Evolutionary conservation across 1,140 invertebrate genomes (phyloP).

Genomic region (Sycophila sp.): DNA sequence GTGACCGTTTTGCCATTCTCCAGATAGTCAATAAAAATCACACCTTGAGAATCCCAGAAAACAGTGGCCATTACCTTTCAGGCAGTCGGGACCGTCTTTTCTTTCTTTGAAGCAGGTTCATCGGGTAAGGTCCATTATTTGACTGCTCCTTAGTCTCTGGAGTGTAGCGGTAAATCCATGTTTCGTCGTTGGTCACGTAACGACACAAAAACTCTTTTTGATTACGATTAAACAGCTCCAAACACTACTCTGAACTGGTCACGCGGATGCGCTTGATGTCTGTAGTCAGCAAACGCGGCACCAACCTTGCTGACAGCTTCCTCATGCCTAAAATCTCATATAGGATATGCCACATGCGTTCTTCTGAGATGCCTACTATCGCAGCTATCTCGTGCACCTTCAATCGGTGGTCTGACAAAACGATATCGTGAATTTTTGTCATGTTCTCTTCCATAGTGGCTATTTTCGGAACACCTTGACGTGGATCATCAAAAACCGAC

Average conservation of each 20-base stretch:
- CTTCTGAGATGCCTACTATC: constrained; percentile 39
- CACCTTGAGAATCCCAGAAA: constrained; percentile 56
- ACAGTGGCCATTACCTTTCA: constrained; percentile 56
- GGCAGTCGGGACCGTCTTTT: constrained; percentile 46
- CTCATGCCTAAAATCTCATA: constrained; percentile 39
- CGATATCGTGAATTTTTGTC: constrained; percentile 47
- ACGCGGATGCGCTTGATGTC: constrained; percentile 38
- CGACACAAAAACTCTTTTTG: constrained; percentile 38
- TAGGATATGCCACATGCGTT: constrained; percentile 34
- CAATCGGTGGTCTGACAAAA: constrained; percentile 41
- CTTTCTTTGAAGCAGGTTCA: constrained; percentile 41
- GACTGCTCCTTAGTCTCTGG: constrained; percentile 56
- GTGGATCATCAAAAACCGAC: constrained; percentile 42
- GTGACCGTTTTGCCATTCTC: constrained; percentile 63
- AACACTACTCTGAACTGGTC: constrained; percentile 10
- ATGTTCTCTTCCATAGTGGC: constrained; percentile 45
- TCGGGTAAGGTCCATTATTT: constrained; percentile 42
- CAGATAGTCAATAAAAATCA: constrained; percentile 64
- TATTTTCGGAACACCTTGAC: constrained; percentile 42
- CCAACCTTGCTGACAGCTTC: constrained; percentile 44
- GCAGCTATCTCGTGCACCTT: constrained; percentile 44
- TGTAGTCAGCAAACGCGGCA: constrained; percentile 45
- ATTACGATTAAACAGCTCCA: constrained; percentile 8
- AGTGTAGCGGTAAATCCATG: constrained; percentile 54
- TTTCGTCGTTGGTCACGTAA: constrained; percentile 54